Base-by-base conservation (phyloP, 1,140 invertebrate species). In the Drosophila arizonae region DNA sequence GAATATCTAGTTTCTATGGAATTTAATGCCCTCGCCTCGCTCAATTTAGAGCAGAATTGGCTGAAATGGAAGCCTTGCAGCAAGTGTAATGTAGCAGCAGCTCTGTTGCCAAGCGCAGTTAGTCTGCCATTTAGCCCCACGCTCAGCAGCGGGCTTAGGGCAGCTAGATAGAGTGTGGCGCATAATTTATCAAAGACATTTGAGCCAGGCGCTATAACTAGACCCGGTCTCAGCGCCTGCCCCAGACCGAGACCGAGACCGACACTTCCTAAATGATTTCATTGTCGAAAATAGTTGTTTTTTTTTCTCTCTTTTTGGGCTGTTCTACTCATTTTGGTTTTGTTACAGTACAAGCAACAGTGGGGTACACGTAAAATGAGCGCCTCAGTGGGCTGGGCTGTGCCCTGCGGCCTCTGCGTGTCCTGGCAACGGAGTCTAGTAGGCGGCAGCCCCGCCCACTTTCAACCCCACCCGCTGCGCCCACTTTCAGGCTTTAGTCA, bases 121-220 rank as follows among this genome's bases (percentile, higher is more conserved):
- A 72, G 69, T 17, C 51, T 48, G 63, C 28, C 52, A 71, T 54
- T 71, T 51, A 64, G 60, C 13, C 39, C 11, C 24, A 30, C 51
- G 30, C 24, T 24, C 60, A 36, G 4, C 48, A 28, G 39, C 57
- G 36, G 11, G 15, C 15, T 21, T 6, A n/a, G 51, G 43, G 33
- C 48, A 51, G 52, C 6, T 6, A 6, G 8, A 36, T 17, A 30
- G 24, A 4, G 62, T 39, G 63, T 10, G 24, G 24, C 62, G 64
- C 74, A 87, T 86, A 79, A 87, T 86, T 87, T 82, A 87, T 86
- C 82, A 88, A 88, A 77, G 84, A 87, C 48, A 81, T 81, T 72
- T 46, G 71, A 81, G 77, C 62, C 66, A 45, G 63, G 45, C 56
- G 78, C 71, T 63, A 75, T 80, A 85, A 79, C 62, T 85, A 28